Percentiles rank a stretch among this genome's conserved stretches.
Conservation (phyloP, 2,888 invertebrate genomes). For the Rhagophthalmus giganteus region DNA sequence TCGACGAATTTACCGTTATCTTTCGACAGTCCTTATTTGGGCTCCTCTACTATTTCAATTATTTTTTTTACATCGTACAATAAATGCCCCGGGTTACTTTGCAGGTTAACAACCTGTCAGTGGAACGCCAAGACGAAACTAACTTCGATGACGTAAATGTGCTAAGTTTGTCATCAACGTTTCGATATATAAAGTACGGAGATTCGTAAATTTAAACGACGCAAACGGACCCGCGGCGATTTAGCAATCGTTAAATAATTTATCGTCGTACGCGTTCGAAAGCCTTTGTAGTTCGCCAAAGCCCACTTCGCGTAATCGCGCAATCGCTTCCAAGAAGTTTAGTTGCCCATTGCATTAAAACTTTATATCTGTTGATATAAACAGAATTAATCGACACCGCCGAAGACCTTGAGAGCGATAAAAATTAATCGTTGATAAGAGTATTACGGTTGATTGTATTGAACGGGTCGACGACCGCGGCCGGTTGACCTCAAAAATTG, state of each 20-base stretch:
- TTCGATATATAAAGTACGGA: too few species aligned
- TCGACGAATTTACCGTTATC: conserved; percentile 11
- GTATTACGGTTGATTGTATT: conserved; percentile 42
- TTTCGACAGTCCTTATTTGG: conserved; percentile 7
- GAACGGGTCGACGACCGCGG: conserved; percentile 50
- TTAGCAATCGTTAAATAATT: too few species aligned
- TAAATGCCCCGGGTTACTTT: conserved; percentile 15
- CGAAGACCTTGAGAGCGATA: conserved; percentile 46
- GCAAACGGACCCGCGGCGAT: conserved; percentile 19
- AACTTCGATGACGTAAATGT: conserved; percentile 33
- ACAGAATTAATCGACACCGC: conserved; percentile 29
- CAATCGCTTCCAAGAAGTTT: too few species aligned
- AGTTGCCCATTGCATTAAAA: too few species aligned
- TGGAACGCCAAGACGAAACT: conserved; percentile 32
- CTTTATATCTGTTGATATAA: conserved; percentile 7
- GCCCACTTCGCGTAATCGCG: too few species aligned
- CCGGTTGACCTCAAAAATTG: conserved; percentile 72
- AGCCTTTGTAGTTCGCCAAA: too few species aligned
- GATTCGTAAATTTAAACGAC: conserved; percentile 15
- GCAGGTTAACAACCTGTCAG: conserved; percentile 32
- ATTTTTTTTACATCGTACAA: conserved; percentile 2
- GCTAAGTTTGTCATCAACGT: too few species aligned
- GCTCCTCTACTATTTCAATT: conserved; percentile 4
- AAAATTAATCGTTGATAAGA: conserved; percentile 34
- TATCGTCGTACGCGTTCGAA: too few species aligned